phyloP scores from a whole-genome alignment of 2,113 vertebrate species.

The Crotophaga sulcirostris region DNA sequence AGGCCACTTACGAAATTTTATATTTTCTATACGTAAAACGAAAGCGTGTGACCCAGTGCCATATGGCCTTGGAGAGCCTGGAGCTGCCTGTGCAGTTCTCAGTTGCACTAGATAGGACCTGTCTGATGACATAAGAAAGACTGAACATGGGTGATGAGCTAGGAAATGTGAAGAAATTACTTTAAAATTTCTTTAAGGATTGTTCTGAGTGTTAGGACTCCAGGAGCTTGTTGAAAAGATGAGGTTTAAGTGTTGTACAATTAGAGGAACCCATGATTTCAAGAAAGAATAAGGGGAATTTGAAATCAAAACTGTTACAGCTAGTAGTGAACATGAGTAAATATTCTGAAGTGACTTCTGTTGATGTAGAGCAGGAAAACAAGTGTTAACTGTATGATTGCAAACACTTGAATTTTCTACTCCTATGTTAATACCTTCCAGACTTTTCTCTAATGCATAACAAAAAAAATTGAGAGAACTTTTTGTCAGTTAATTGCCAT shows the following conservation, averaged over 20 bases:
- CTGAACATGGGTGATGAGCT: background rate
- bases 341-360: background rate
- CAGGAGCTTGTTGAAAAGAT: background rate
- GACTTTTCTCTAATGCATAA: background rate
- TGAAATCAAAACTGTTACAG: background rate
- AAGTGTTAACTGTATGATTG: background rate
- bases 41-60: background rate
- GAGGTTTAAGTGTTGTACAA: background rate
- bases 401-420: background rate
- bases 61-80: background rate
- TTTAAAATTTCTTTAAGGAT: background rate
- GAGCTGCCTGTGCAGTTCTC: background rate
- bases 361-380: background rate
- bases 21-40: background rate
- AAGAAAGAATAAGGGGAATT: background rate
- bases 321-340: background rate
- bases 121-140: background rate
- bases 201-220: background rate
- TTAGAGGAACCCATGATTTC: constrained; percentile 10
- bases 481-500: background rate
- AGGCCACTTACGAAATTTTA: background rate
- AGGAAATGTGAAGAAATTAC: background rate
- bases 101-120: background rate
- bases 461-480: background rate
- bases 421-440: background rate